Percentiles rank a stretch among this genome's conserved stretches.
Conservation (phyloP, 2,888 invertebrate genomes). For the Mesorhabditis sp. region DNA sequence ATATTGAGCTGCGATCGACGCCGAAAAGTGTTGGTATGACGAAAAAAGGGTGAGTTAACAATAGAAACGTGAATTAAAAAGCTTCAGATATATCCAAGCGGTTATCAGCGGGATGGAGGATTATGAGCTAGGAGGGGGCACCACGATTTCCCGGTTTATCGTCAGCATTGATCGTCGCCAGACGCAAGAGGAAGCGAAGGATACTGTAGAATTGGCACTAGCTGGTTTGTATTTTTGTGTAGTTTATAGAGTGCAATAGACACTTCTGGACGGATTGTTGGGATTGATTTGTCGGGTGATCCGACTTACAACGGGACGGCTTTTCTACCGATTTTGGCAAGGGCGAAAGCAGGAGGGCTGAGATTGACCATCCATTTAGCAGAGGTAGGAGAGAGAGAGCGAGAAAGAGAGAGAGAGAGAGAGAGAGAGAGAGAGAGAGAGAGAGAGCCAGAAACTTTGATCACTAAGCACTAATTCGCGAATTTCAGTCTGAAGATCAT, state of each 20-base stretch:
- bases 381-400: slow-evolving; percentile 2
- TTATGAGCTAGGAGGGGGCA: neutral
- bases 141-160: slow-evolving; percentile 19
- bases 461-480: neutral
- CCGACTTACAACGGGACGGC: slow-evolving; percentile 18
- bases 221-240: slow-evolving; percentile 7
- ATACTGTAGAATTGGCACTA: slow-evolving; percentile 16
- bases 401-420: neutral
- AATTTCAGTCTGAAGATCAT: slow-evolving; percentile 8
- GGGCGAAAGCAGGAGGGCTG: slow-evolving; percentile 9
- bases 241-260: neutral
- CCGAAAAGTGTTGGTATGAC: slow-evolving; percentile 19
- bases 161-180: slow-evolving; percentile 23
- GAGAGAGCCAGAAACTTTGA: neutral
- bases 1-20: slow-evolving; percentile 29
- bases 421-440: slow-evolving; percentile 9
- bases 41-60: slow-evolving; percentile 10
- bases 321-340: slow-evolving; percentile 16
- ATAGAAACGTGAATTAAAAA: too few species aligned
- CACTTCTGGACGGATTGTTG: slow-evolving; percentile 19
- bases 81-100: neutral
- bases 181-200: slow-evolving; percentile 16
- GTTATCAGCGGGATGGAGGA: slow-evolving; percentile 3
- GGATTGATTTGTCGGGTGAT: slow-evolving; percentile 25
- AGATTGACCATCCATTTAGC: neutral